These are phyloP conservation scores for Anas platyrhynchos DNA, from an alignment of 2,113 vertebrate genomes.

Conservation along the genomic window DNA sequence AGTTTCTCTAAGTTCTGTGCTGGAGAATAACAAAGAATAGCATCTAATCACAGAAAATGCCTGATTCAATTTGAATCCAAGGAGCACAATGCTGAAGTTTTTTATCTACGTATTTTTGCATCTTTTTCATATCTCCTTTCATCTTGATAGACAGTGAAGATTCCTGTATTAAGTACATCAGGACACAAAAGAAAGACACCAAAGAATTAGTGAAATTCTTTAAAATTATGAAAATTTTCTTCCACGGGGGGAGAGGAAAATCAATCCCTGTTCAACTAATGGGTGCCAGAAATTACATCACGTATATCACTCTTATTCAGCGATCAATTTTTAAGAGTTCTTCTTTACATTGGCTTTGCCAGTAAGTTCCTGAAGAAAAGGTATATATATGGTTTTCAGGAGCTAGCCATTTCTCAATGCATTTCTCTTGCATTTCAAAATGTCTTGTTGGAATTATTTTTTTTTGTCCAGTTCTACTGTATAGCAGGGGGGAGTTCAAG, in stretches of 20 bases:
- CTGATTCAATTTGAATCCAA: neutral
- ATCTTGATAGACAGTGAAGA: neutral
- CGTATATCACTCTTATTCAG: neutral
- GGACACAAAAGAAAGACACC: neutral
- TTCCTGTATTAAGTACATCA: neutral
- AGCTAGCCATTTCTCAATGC: neutral
- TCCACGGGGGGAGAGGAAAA: neutral
- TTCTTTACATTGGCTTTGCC: neutral
- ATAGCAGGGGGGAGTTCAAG: too few species aligned
- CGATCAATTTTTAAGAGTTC: neutral
- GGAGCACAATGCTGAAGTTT: neutral
- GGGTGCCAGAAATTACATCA: neutral
- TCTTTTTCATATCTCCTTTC: neutral
- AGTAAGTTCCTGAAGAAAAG: neutral
- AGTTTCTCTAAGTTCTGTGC: neutral
- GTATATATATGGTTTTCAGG: neutral
- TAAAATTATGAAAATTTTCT: neutral
- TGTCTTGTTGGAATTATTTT: neutral
- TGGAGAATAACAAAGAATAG: neutral
- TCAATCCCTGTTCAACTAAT: neutral
- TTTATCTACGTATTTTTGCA: neutral
- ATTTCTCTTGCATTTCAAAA: neutral
- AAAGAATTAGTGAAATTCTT: neutral
- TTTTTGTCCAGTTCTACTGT: neutral
- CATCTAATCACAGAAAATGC: accelerated